phyloP scores from a whole-genome alignment of 2,797 vertebrate species.

The Sarcoramphus papa region DNA sequence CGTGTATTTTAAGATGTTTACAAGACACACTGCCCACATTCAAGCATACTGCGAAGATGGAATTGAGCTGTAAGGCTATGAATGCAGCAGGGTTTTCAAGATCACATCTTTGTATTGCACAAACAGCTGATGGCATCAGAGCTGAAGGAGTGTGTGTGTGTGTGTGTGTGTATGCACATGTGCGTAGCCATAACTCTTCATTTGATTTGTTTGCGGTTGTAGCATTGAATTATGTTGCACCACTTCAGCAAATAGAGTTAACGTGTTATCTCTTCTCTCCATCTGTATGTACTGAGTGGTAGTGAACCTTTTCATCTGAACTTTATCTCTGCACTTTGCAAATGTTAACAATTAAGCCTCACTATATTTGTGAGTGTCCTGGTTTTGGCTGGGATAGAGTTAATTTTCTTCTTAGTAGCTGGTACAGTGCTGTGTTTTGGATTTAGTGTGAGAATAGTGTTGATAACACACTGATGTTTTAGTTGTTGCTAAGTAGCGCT shows the following conservation, averaged over 20 bases:
- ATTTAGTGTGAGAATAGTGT: no score
- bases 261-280: background rate
- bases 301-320: slow-evolving; percentile 4
- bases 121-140: background rate
- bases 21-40: rapidly evolving
- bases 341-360: background rate
- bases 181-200: background rate
- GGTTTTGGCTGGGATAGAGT: no score
- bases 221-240: background rate
- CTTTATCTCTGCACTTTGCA: background rate
- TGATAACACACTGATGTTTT: no score
- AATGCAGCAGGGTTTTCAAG: rapidly evolving
- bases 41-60: background rate
- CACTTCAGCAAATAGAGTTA: background rate
- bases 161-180: background rate
- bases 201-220: background rate
- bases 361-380: background rate
- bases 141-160: background rate
- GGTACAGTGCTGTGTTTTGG: no score
- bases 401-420: no score
- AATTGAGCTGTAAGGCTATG: background rate
- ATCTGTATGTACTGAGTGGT: background rate
- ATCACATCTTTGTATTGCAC: background rate
- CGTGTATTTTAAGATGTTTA: background rate
- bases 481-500: no score